Base-by-base conservation (phyloP, 2,797 vertebrate genomes). In the Sebastes glaucus region DNA sequence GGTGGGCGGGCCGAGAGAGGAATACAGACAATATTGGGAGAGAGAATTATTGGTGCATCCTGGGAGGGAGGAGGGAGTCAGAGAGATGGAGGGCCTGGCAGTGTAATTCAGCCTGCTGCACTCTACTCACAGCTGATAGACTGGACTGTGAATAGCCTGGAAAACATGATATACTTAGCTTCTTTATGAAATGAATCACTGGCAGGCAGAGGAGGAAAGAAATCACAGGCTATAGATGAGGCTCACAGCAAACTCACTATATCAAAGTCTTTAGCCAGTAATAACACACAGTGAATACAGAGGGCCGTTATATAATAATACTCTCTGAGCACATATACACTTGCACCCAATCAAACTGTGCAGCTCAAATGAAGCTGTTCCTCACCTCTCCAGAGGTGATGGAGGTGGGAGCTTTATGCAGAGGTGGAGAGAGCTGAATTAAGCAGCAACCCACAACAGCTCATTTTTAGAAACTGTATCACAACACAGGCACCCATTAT, bases 51-150 rank as follows among this genome's bases (percentile, higher is more conserved):
- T 80, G 70, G 83, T 87, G 81, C 72, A 60, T 74, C 68, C 77
- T 85, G 52, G 64, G 80, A 77, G 42, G 59, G 16, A 13, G 68
- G 20, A 55, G 55, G n/a, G 53, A 35, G 81, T 10, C 80, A 87
- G 85, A 87, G 78, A 87, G 85, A 93, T 87, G 71, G 86, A 89
- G 60, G 59, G 74, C 70, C 77, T 80, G 76, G 74, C 77, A 87
- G 80, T 83, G 82, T 85, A 89, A 92, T 86, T 89, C 89, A 88
- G 75, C 73, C 71, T 10, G 5, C 82, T 85, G 79, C 77, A 71
- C 80, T 83, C 78, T 71, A 59, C 70, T 77, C 70, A 71, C 71
- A 83, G 81, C 82, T 88, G 78, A 86, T 65, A 69, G 76, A 78
- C 74, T 64, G 71, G 52, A 49, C 75, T 81, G 38, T 59, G 80